Conservation (phyloP, 35 echinoderm and acorn worm genomes). For the Chiridota heheva region DNA sequence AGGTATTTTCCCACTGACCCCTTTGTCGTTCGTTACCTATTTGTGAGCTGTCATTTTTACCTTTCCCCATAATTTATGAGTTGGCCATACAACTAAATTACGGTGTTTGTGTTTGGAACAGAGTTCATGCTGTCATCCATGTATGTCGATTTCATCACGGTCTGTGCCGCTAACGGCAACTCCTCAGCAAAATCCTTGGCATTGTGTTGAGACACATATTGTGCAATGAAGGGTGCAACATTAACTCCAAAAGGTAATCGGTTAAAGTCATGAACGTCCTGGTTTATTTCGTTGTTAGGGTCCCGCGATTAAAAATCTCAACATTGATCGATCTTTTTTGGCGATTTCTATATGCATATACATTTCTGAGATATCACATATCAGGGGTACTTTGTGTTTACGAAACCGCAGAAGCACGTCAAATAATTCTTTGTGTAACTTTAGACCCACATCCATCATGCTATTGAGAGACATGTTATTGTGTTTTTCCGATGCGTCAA, state of each 20-base stretch:
- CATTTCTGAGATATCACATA: conserved; percentile 41
- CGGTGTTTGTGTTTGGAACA: background rate
- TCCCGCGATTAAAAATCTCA: conserved; percentile 16
- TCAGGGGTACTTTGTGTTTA: conserved; percentile 3
- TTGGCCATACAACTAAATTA: conserved; percentile 5
- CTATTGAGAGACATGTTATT: conserved; percentile 4
- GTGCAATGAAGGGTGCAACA: conserved; percentile 5
- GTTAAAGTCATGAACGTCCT: conserved; percentile 31
- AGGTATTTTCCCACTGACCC: conserved; percentile 23
- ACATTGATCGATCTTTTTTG: background rate
- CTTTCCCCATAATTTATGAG: conserved; percentile 29
- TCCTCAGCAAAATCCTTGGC: background rate
- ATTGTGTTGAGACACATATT: conserved; percentile 9
- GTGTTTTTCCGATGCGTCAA: background rate
- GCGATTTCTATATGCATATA: background rate
- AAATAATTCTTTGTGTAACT: conserved; percentile 35
- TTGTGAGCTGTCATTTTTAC: conserved; percentile 20
- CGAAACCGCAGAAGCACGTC: conserved; percentile 26
- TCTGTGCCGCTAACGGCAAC: conserved; percentile 22
- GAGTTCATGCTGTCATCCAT: conserved; percentile 51
- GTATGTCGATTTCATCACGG: conserved; percentile 3
- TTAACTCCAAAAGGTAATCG: conserved; percentile 38
- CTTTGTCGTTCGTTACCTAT: conserved; percentile 34
- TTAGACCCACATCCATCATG: background rate
- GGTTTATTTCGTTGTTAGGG: background rate